Percentiles rank a stretch among this genome's conserved stretches.
Evolutionary conservation across 2,888 invertebrate species (phyloP).

Genomic region (Sinhomidia bicolor): DNA sequence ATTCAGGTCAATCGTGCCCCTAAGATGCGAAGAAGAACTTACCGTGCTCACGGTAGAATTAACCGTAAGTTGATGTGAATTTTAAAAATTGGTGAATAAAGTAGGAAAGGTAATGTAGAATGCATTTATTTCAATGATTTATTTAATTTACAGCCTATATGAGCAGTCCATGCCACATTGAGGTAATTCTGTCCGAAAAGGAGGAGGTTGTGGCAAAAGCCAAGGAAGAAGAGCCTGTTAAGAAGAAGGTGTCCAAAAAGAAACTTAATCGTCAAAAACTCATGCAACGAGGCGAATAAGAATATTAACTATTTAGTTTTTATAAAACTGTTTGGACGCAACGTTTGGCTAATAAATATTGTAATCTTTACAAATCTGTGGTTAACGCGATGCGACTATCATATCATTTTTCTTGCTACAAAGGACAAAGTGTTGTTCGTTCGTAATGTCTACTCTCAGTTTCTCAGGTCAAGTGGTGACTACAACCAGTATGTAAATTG

Average conservation of each 20-base stretch:
- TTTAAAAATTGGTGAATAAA: too few relatives aligned
- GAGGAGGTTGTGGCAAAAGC: constrained; percentile 96
- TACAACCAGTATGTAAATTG: too few relatives aligned
- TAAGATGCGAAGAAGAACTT: constrained; percentile 97
- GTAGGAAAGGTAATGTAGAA: background rate
- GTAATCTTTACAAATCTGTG: too few relatives aligned
- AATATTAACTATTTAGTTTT: background rate
- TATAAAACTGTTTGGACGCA: background rate
- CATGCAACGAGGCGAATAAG: constrained; percentile 84
- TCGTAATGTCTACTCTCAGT: too few relatives aligned
- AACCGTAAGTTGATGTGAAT: constrained; percentile 88
- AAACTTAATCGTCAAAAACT: constrained; percentile 96
- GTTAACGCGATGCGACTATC: too few relatives aligned
- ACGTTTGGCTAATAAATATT: constrained; percentile 50
- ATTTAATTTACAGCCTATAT: constrained; percentile 89
- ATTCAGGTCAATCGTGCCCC: constrained; percentile 99
- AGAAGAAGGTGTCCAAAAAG: constrained; percentile 98
- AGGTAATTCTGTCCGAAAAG: constrained; percentile 97
- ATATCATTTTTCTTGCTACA: too few relatives aligned
- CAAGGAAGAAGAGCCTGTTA: constrained; percentile 92
- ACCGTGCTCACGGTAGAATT: constrained; percentile 99
- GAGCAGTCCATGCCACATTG: constrained; percentile 99
- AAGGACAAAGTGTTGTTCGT: too few relatives aligned
- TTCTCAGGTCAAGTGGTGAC: too few relatives aligned
- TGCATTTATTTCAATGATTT: background rate